Evolutionary conservation across 2,888 invertebrate genomes (phyloP).

Genomic region (Halocaridina rubra): DNA sequence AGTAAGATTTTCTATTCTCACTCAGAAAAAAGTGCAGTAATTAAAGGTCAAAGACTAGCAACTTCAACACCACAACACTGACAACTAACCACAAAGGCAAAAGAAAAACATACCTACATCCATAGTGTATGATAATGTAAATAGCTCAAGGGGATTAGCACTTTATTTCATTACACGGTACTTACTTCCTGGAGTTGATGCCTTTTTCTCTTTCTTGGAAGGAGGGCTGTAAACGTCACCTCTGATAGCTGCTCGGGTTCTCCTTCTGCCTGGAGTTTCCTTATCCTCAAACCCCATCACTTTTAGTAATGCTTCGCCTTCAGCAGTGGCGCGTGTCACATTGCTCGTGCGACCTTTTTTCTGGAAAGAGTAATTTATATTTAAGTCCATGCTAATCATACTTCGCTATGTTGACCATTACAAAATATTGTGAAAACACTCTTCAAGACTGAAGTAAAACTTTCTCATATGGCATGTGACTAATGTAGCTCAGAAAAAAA

Average conservation of each 20-base stretch:
- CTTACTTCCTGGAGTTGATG: constrained; percentile 49
- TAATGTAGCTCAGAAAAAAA: background rate
- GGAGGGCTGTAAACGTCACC: constrained; percentile 46
- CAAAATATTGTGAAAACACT: background rate
- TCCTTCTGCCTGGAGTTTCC: constrained; percentile 49
- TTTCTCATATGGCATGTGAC: background rate
- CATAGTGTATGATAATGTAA: no score
- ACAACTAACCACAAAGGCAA: no score
- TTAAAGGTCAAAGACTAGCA: no score
- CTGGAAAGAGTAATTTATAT: background rate
- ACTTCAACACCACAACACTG: no score
- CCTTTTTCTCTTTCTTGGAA: constrained; percentile 48
- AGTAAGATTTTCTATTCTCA: no score
- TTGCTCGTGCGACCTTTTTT: constrained; percentile 39
- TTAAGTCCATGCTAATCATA: background rate
- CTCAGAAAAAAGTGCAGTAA: no score
- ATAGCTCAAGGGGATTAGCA: no score
- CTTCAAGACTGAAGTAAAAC: background rate
- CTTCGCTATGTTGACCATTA: background rate
- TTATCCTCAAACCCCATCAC: constrained; percentile 53
- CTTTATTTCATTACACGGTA: no score
- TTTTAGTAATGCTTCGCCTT: constrained; percentile 48
- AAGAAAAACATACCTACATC: no score
- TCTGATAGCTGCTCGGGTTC: constrained; percentile 40
- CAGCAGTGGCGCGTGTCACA: constrained; percentile 44